phyloP scores from a whole-genome alignment of 1,140 invertebrate genomes.

The Solen grandis region DNA sequence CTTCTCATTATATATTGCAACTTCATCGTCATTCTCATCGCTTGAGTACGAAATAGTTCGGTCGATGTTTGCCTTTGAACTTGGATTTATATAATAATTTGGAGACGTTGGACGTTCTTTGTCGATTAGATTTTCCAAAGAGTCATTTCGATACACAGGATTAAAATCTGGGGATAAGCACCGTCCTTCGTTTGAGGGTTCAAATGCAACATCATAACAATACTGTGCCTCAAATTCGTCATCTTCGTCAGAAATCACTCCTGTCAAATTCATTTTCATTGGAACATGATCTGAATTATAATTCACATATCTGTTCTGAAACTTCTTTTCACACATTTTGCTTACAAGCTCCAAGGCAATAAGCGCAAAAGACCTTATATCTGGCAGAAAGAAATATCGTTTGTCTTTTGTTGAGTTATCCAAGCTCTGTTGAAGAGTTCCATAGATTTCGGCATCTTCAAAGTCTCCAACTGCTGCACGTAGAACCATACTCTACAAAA shows the following conservation, averaged over 20 bases:
- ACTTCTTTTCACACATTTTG: slow-evolving; percentile 68
- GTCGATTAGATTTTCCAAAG: slow-evolving; percentile 34
- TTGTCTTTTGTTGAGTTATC: slow-evolving; percentile 63
- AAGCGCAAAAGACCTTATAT: slow-evolving; percentile 75
- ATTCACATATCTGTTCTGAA: slow-evolving; percentile 45
- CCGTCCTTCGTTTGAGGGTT: slow-evolving; percentile 40
- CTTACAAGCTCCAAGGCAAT: slow-evolving; percentile 72
- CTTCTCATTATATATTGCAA: neutral
- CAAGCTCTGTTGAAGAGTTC: slow-evolving; percentile 71
- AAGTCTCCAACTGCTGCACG: slow-evolving; percentile 76
- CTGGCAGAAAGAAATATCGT: slow-evolving; percentile 74
- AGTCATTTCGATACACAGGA: neutral
- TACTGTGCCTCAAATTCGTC: slow-evolving; percentile 54
- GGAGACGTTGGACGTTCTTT: slow-evolving; percentile 21
- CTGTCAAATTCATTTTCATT: slow-evolving; percentile 28
- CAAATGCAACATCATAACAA: slow-evolving; percentile 54
- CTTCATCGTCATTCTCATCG: neutral
- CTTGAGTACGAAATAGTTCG: neutral
- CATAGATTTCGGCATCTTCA: slow-evolving; percentile 74
- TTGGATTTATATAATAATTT: too few species aligned
- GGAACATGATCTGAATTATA: slow-evolving; percentile 48
- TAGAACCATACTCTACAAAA: slow-evolving; percentile 72
- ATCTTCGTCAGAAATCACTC: slow-evolving; percentile 41
- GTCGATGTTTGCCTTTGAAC: slow-evolving; percentile 1
- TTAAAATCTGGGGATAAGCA: neutral